Base-by-base conservation (phyloP, 2,888 invertebrate species). In the Leptinotarsa juncta region DNA sequence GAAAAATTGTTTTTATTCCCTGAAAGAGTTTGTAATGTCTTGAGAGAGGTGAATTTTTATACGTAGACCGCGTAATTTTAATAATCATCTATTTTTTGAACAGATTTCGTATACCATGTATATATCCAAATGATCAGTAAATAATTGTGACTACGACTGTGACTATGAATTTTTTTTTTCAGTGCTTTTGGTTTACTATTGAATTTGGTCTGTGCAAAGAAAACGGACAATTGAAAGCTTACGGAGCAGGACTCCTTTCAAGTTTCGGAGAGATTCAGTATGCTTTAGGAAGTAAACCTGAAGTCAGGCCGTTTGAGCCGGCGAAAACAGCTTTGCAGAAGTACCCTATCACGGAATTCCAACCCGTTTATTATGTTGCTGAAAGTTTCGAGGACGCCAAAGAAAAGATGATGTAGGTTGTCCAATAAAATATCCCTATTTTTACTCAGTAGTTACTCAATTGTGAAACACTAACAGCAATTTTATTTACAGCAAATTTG, bases 131-230 rank as follows among this genome's bases (percentile, higher is more conserved):
- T 42, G 10, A 12, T 3, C 10, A 7, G 10, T 42, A 42, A 42
- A 42, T 42, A 42, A 12, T 0, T 42, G 10, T 42, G 10, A 42
- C 10, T 42, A 5, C 3, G 10, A 42, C 10, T 42, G 2, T 32
- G 7, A 26, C 5, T 5, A 26, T 26, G 3, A 26, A 7, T 32
- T 1, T 7, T 7, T 26, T 26, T 32, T 32, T 90, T 4, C 88
- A 98, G 98, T 95, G 98, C 83, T 99, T 97, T 88, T 99, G 99
- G 99, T 99, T 99, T 87, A 99, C 99, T 0, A 97, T 99, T 2
- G 99, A 99, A 87, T 99, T 94, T 84, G 99, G 99, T 1, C 87
- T 99, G 42, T 99, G 98, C 85, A 93, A 95, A 48, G 97, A 99
- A 91, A 93, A 96, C 73, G 96, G 95, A 3, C 91, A 95, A 79